phyloP scores from a whole-genome alignment of 2,888 invertebrate species.

The Rhabditoides inermis region DNA sequence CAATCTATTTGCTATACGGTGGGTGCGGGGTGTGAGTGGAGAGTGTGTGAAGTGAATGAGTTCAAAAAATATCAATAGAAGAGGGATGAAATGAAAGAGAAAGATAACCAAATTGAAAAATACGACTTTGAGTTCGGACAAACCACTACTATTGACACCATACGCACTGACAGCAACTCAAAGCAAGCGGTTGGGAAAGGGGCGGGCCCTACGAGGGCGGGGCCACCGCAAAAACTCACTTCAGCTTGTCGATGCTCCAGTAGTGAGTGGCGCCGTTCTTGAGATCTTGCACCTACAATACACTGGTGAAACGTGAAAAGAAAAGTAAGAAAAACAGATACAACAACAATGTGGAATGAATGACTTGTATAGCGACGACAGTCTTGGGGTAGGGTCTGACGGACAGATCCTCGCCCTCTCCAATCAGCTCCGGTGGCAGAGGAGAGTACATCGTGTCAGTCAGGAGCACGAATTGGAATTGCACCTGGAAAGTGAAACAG shows the following conservation, averaged over 20 bases:
- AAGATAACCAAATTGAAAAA: too few species aligned
- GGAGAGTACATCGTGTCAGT: constrained; percentile 79
- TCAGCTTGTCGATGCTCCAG: constrained; percentile 95
- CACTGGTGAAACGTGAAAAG: background rate
- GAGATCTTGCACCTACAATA: constrained; percentile 66
- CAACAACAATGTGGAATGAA: background rate
- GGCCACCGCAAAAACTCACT: constrained; percentile 63
- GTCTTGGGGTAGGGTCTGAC: constrained; percentile 70
- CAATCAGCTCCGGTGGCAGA: constrained; percentile 73
- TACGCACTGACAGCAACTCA: too few species aligned
- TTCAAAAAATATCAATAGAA: too few species aligned
- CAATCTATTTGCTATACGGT: too few species aligned
- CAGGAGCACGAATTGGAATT: constrained; percentile 94
- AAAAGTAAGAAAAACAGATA: background rate
- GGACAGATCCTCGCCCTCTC: constrained; percentile 57
- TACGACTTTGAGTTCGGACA: too few species aligned
- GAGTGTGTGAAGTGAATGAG: too few species aligned
- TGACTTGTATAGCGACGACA: constrained; percentile 91
- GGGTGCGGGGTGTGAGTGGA: too few species aligned
- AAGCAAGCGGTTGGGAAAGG: constrained; percentile 61
- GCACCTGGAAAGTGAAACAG: constrained; percentile 61
- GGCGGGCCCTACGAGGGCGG: background rate
- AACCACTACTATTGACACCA: too few species aligned
- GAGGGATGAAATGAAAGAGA: too few species aligned
- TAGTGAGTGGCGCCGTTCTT: constrained; percentile 99